Evolutionary conservation across 2,113 vertebrate species (phyloP), one percentile per base, ranked within the genome.

Genomic region (Holacanthus passer): DNA sequence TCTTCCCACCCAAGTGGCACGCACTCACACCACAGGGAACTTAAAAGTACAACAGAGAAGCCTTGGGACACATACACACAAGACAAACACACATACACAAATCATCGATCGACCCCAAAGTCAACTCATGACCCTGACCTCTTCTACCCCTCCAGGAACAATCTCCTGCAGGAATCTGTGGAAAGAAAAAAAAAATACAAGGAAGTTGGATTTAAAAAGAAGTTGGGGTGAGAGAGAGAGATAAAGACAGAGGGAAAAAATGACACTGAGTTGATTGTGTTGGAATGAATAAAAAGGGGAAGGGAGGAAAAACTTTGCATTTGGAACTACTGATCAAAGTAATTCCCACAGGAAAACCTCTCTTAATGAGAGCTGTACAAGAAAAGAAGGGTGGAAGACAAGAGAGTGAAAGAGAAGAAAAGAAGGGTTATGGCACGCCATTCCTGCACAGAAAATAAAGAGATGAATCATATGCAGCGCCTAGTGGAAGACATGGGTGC

Each of bases 241-340:
- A 82, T 58, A 43, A 65, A 83, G 68, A 81, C 37, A 24, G 66
- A 78, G 50, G 59, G 68, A 50, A 76, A 52, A 91, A 91, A 87
- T 91, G 92, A 90, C 89, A 92, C 76, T 0, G 13, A 81, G 82
- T 78, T 55, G 76, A 88, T 84, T 89, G 73, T 86, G 71, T 65
- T 87, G 83, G 84, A 90, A 86, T 76, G 80, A 90, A 92, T 89
- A 90, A 89, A 37, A 91, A 87, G 73, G 55, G 58, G 62, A 81
- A 75, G 71, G 75, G 56, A 80, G 67, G 63, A 85, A 45, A 91
- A 91, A 93, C 72, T 89, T 90, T 88, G 90, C 88, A 90, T 93
- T 93, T 92, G 92, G 88, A 93, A 84, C 86, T 85, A 47, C 76
- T 91, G 90, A 95, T 95, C 92, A 94, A 93, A 93, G 92, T 94